These are phyloP conservation scores for Agrochola lychnidis DNA, from an alignment of 2,888 invertebrate genomes.

Conservation along the genomic window DNA sequence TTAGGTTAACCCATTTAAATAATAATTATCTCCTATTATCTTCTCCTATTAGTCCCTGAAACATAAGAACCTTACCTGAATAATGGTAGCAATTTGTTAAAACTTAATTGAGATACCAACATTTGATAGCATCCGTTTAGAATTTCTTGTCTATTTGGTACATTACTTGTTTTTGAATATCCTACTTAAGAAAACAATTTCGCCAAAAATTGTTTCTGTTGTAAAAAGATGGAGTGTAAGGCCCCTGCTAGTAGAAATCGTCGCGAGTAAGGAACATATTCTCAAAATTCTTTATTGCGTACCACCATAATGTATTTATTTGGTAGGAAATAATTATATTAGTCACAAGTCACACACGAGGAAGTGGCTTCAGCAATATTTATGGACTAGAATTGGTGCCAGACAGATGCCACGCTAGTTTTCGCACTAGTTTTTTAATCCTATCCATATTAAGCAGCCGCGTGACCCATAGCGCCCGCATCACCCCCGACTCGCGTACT, in stretches of 20 bases:
- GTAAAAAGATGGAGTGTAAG: neutral
- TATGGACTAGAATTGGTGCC: neutral
- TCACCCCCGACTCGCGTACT: neutral
- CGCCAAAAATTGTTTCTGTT: slow-evolving; percentile 6
- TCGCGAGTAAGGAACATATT: neutral
- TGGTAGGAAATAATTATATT: no score
- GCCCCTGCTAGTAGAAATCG: neutral
- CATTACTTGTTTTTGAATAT: slow-evolving; percentile 11
- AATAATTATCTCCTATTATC: slow-evolving; percentile 5
- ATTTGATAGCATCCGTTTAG: slow-evolving; percentile 1
- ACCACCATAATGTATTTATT: no score
- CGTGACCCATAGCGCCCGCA: no score
- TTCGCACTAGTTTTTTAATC: neutral
- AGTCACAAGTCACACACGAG: no score
- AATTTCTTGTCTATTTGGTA: slow-evolving; percentile 4
- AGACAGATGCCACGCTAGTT: neutral
- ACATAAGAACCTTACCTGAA: slow-evolving; percentile 9
- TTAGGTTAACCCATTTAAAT: neutral
- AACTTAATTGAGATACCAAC: slow-evolving; percentile 15
- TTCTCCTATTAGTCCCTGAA: slow-evolving; percentile 8
- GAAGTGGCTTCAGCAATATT: neutral
- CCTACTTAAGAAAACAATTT: slow-evolving; percentile 16
- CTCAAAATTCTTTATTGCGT: no score
- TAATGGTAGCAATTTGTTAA: slow-evolving; percentile 15
- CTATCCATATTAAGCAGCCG: neutral